These are phyloP conservation scores for Melanerpes formicivorus DNA, from an alignment of 2,113 vertebrate species.

Conservation along the genomic window DNA sequence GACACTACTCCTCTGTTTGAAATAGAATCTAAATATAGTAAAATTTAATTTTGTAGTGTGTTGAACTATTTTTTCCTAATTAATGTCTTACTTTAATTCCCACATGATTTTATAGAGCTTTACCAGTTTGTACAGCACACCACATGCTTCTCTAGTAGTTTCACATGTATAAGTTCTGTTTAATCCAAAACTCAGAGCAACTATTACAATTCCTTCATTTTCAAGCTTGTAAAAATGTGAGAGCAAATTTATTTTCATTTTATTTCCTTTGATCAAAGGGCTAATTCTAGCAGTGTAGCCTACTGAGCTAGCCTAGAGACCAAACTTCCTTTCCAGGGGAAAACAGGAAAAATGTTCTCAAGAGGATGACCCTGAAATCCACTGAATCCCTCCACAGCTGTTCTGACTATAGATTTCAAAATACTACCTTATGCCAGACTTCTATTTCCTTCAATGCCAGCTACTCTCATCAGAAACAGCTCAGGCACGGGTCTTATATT, in stretches of 20 bases:
- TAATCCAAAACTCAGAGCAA: not conserved
- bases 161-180: not conserved
- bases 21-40: not conserved
- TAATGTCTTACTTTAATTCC: not conserved
- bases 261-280: not conserved
- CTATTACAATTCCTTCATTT: not conserved
- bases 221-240: not conserved
- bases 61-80: not conserved
- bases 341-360: not conserved
- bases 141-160: not conserved
- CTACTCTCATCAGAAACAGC: not conserved
- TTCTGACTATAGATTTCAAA: not conserved
- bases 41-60: not conserved
- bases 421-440: not conserved
- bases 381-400: not conserved
- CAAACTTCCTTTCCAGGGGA: not conserved
- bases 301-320: not conserved
- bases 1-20: not conserved
- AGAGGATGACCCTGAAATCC: not conserved
- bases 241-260: not conserved
- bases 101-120: not conserved
- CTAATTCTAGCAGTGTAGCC: not conserved
- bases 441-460: not conserved
- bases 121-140: not conserved
- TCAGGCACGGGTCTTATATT: not conserved